Conservation (phyloP, 2,888 invertebrate genomes). For the Chymomyza caudatula region DNA sequence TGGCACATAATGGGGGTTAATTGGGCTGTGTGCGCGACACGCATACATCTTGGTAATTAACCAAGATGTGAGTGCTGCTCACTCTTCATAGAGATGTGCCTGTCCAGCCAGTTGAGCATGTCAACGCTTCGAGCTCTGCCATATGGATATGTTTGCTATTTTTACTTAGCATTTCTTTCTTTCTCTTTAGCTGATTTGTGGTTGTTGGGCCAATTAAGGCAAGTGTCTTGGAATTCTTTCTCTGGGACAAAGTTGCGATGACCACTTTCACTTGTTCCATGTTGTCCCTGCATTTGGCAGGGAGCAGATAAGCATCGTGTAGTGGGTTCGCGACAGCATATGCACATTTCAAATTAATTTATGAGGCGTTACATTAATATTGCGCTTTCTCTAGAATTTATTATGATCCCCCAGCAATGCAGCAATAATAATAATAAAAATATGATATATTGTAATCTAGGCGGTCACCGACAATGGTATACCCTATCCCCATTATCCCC, state of each 20-base stretch:
- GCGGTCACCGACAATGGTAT: too few species aligned
- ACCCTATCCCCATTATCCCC: too few species aligned
- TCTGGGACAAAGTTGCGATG: constrained; percentile 30
- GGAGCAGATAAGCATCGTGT: constrained; percentile 34
- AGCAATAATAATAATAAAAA: background rate
- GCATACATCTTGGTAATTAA: constrained; percentile 76
- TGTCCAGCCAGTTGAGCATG: constrained; percentile 20
- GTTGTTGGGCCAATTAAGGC: constrained; percentile 34
- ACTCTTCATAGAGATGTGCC: constrained; percentile 36
- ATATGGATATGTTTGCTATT: constrained; percentile 44
- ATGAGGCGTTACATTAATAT: constrained; percentile 60
- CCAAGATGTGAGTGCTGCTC: constrained; percentile 65
- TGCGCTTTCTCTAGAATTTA: constrained; percentile 56
- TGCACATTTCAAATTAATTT: constrained; percentile 70
- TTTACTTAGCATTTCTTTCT: constrained; percentile 32
- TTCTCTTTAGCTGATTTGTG: background rate
- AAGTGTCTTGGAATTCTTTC: constrained; percentile 26
- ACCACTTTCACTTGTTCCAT: constrained; percentile 23
- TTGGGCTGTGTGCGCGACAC: constrained; percentile 75
- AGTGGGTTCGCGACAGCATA: constrained; percentile 27
- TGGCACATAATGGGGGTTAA: constrained; percentile 71
- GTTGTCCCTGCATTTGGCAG: constrained; percentile 34
- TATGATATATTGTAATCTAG: too few species aligned
- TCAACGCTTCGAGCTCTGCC: constrained; percentile 10
- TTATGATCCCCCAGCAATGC: constrained; percentile 10